Base-by-base conservation (phyloP, 2,888 invertebrate genomes). In the Sericinus montela region DNA sequence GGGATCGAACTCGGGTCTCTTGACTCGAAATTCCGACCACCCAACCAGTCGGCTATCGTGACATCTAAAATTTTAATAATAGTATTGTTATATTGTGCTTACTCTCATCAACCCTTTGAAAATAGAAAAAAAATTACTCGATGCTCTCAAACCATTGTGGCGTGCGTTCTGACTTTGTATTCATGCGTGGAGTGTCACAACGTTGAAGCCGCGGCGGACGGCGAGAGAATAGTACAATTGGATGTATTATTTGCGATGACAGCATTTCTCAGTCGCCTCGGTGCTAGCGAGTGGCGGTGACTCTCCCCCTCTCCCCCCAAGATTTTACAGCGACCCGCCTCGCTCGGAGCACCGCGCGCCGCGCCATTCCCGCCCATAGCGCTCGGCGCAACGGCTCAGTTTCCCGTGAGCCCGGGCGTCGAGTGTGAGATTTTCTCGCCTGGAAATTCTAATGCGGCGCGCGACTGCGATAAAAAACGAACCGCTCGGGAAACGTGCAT, bases 381-480 rank as follows among this genome's bases (percentile, higher is more conserved):
- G 36, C 7, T 15, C 7, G 15, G 23, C 50, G 13, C n/a, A 29
- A 7, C 46, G 42, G 42, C 16, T 3, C 36, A 41, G n/a, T 19
- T 41, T 42, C 32, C 45, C 23, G 45, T 39, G n/a, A n/a, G 32
- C 14, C 46, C 56, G 60, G 48, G 1, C 58, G 54, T 78, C 76
- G 82, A 79, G 84, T 71, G 85, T 80, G 77, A 77, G 80, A 82
- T 84, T 88, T 87, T 85, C 86, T 86, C 87, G 87, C 83, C 80
- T 85, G 80, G 81, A 87, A 88, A 88, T 85, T 86, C 76, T 86
- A 88, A 88, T 85, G 85, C 84, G 80, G 72, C 74, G 87, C 83
- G 86, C 78, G 87, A 86, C 79, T 82, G 85, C 84, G 87, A 88
- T 88, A 88, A 88, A 87, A 86, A 86, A 88, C 84, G 86, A 83